Evolutionary conservation across 2,797 vertebrate genomes (phyloP), one percentile per base, ranked within the genome.

Genomic region (Bradypodion pumilum): DNA sequence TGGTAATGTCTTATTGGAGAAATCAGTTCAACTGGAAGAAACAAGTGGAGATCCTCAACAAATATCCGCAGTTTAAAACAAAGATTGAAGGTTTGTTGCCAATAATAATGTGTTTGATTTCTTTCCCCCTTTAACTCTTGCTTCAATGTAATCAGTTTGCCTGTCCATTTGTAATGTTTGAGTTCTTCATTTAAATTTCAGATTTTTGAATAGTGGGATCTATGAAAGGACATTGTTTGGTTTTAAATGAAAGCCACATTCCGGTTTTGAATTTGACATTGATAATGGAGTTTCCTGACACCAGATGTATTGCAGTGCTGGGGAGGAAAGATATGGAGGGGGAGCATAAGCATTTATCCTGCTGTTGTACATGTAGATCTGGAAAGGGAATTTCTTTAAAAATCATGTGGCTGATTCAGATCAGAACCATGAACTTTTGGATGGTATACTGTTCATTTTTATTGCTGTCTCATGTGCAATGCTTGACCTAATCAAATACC

Each of bases 11-110:
- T 68, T 97, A 96, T 88, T 97, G 96, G 96, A 94, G 92, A 91
- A 95, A 95, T 2, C 86, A 91, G 7, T 97, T 96, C 82, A 93
- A 94, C 75, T 97, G 96, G 96, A 95, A 82, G 92, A 96, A 95
- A 85, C 96, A 96, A 91, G 93, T 96, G 81, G 95, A 95, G 60
- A 9, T 93, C 81, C 94, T 97, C 69, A 97, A 97, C 88, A 88
- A 86, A 65, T 96, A 94, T 81, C 95, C 96, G 25, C 96, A 97
- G 40, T 97, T 95, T 93, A 97, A 95, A 94, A 97, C 96, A 1
- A 96, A 94, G 87, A 97, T 97, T 77, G 96, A 97, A 95, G 96
- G 96, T 97, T 27, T 0, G 90, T 89, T 21, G 35, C 16, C 59
- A 62, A 74, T 74, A 44, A 60, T 66, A 52, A 6, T 70, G 32